These are phyloP conservation scores for Artemia franciscana DNA, from an alignment of 1,140 invertebrate species.

Conservation along the genomic window DNA sequence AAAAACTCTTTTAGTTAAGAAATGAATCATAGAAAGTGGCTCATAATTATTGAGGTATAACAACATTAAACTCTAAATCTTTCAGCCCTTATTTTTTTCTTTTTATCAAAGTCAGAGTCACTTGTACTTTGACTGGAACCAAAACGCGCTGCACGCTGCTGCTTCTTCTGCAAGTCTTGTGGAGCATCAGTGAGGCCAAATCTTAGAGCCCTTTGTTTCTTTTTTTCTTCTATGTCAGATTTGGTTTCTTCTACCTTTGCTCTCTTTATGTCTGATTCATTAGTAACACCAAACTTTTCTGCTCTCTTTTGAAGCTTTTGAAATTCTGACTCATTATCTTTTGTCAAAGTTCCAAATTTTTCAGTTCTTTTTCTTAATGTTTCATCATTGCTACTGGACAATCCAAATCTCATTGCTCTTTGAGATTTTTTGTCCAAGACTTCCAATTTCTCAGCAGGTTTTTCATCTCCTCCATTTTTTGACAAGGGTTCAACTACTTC, in stretches of 20 bases:
- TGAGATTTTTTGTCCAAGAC: neutral
- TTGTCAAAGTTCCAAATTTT: no score
- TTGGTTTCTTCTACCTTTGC: neutral
- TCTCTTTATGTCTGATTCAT: no score
- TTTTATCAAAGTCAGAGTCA: neutral
- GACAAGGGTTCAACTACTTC: no score
- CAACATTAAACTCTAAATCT: no score
- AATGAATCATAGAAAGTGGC: no score
- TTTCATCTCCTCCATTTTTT: no score
- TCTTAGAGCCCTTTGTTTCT: neutral
- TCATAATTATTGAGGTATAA: no score
- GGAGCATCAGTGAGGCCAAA: neutral
- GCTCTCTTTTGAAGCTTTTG: neutral
- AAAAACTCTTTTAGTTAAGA: no score
- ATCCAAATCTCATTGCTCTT: neutral
- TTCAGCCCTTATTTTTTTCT: neutral
- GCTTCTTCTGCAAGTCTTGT: no score
- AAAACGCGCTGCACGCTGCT: no score
- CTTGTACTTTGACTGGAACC: no score
- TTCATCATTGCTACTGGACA: neutral
- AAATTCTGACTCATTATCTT: no score
- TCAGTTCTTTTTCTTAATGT: neutral
- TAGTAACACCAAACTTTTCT: neutral
- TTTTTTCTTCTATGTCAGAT: neutral
- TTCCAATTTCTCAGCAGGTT: neutral